These are phyloP conservation scores for Leptocoma aspasia DNA, from an alignment of 2,113 vertebrate species.

Conservation along the genomic window DNA sequence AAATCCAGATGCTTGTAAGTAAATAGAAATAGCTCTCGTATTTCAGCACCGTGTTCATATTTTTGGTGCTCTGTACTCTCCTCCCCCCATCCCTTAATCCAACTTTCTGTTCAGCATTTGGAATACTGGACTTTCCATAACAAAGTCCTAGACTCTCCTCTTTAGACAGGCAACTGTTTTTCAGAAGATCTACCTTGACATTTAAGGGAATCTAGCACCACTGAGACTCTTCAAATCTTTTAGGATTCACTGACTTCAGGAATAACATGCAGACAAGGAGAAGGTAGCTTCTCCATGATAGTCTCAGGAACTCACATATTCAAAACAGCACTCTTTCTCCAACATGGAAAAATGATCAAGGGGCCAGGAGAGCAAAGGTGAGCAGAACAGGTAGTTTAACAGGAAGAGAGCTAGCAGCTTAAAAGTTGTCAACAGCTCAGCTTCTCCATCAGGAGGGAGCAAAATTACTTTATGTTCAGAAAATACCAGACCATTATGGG, in stretches of 20 bases:
- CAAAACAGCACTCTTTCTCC: not conserved
- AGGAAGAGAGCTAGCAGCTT: not conserved
- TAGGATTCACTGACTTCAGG: not conserved
- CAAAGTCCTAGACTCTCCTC: not conserved
- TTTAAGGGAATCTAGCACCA: not conserved
- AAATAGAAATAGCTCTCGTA: not conserved
- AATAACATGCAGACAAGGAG: not conserved
- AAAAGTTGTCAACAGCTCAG: not conserved
- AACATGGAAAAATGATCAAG: not conserved
- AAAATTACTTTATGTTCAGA: not conserved
- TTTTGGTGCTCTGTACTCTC: not conserved
- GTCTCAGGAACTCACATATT: not conserved
- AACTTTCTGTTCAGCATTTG: not conserved
- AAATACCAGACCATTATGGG: not conserved
- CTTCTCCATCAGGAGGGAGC: not conserved
- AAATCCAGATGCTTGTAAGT: not conserved
- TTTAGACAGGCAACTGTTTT: not conserved
- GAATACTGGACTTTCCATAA: not conserved
- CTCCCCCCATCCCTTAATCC: accelerated
- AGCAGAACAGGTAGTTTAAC: not conserved
- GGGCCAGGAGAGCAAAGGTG: not conserved
- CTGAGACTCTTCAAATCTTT: not conserved
- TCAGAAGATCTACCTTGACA: not conserved
- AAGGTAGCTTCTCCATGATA: not conserved
- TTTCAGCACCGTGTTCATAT: not conserved